Percentiles rank a stretch among this genome's conserved stretches.
Conservation (phyloP, 2,797 vertebrate species). For the Chelidonichthys spinosus region DNA sequence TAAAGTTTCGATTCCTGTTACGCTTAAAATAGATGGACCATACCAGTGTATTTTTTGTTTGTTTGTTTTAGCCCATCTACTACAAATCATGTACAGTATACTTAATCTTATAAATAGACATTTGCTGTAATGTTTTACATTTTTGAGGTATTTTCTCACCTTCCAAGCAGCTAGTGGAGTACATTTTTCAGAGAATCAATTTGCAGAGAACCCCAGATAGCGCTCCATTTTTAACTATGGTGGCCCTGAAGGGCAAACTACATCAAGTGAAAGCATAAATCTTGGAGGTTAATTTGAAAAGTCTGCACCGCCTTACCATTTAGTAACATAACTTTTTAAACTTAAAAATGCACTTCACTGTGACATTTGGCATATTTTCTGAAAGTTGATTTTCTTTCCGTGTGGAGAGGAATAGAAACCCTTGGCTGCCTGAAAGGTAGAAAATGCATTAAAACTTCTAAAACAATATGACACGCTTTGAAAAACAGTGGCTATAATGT, state of each 20-base stretch:
- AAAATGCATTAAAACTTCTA: constrained; percentile 28
- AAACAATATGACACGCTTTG: constrained; percentile 42
- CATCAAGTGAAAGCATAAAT: background rate
- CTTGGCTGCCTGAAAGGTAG: constrained; percentile 35
- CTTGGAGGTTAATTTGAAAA: constrained; percentile 10
- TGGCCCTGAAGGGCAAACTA: constrained; percentile 27
- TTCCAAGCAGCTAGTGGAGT: constrained; percentile 29
- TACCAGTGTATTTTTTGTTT: constrained; percentile 68
- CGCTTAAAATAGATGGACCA: constrained; percentile 69
- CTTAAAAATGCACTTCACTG: background rate
- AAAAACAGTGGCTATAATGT: constrained; percentile 33
- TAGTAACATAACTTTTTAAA: background rate
- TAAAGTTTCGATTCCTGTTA: constrained; percentile 34
- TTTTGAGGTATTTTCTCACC: constrained; percentile 9
- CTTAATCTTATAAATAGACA: constrained; percentile 11
- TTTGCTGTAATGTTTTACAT: constrained; percentile 45
- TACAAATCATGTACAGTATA: constrained; percentile 55
- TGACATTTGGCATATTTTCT: constrained; percentile 3
- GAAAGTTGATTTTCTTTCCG: constrained; percentile 17
- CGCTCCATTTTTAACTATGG: background rate
- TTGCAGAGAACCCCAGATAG: constrained; percentile 7
- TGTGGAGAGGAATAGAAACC: constrained; percentile 21
- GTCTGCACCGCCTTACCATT: background rate
- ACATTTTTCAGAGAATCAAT: constrained; percentile 31
- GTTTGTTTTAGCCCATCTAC: constrained; percentile 58